These are phyloP conservation scores for Spicauda simplicius DNA, from an alignment of 2,888 invertebrate genomes.

Conservation along the genomic window DNA sequence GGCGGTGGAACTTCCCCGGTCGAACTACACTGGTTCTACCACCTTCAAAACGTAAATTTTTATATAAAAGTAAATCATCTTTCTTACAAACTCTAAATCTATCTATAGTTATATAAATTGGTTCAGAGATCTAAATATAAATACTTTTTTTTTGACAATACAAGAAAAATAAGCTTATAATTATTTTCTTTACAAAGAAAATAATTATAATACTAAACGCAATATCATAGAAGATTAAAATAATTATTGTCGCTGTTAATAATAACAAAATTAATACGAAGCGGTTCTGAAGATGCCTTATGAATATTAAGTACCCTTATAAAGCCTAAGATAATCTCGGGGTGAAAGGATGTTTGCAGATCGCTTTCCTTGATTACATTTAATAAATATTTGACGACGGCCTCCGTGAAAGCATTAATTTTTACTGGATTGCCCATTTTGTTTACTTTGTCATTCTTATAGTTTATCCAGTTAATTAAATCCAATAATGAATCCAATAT, in stretches of 20 bases:
- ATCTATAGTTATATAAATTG: no score
- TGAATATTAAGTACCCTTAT: conserved; percentile 27
- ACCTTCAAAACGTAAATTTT: no score
- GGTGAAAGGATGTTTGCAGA: conserved; percentile 53
- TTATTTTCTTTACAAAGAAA: no score
- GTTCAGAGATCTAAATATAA: no score
- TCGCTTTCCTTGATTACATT: conserved; percentile 65
- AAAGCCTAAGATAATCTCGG: conserved; percentile 54
- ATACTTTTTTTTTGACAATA: no score
- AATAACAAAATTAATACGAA: conserved; percentile 9
- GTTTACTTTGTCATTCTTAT: conserved; percentile 8
- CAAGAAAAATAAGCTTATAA: no score
- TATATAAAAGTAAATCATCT: no score
- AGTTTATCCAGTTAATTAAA: conserved; percentile 3
- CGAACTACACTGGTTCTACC: no score
- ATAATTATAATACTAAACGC: no score
- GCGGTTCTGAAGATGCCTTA: conserved; percentile 10
- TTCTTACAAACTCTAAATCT: no score
- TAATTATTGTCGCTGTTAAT: conserved; percentile 1
- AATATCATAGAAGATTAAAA: not conserved
- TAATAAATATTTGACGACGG: conserved; percentile 66
- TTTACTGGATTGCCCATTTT: conserved; percentile 37
- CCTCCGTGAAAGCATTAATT: conserved; percentile 49
- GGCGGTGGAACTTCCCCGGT: no score
- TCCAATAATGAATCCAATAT: not conserved